A percentile compares a stretch with the other conserved stretches of the same genome.
Conservation (phyloP, 2,113 vertebrate species). For the Callocephalon fimbriatum region DNA sequence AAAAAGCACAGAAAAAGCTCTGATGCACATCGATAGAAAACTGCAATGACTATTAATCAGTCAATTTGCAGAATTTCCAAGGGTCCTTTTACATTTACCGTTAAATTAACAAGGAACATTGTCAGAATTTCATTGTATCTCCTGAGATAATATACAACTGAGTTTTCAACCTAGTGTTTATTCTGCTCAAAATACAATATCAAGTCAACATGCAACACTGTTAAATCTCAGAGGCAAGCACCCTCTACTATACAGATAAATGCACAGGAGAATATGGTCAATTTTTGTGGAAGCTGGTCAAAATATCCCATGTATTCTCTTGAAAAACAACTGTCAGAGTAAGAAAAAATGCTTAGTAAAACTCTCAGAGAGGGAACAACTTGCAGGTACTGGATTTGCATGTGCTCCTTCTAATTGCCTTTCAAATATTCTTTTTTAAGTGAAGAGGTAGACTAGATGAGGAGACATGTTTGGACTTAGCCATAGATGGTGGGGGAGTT, state of each 20-base stretch:
- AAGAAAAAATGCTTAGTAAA: neutral
- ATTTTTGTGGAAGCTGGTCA: neutral
- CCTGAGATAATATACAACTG: neutral
- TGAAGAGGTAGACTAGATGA: neutral
- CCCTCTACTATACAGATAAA: neutral
- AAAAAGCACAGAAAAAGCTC: neutral
- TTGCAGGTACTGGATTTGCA: neutral
- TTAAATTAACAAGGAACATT: too few relatives aligned
- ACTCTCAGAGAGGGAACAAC: neutral
- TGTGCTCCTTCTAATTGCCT: neutral
- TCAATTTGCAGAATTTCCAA: neutral
- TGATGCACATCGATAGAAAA: neutral
- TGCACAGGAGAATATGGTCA: neutral
- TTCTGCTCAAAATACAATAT: neutral
- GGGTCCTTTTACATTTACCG: neutral
- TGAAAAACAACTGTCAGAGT: neutral
- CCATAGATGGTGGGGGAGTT: accelerated
- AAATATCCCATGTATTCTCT: neutral
- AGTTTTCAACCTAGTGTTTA: neutral
- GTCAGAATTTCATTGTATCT: neutral
- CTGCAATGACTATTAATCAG: neutral
- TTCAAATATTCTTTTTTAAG: neutral
- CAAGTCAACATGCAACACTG: neutral
- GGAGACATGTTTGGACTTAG: neutral
- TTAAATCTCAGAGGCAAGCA: neutral